A percentile compares a stretch with the other conserved stretches of the same genome.
These are phyloP conservation scores for Acyrthosiphon pisum DNA, from an alignment of 1,140 invertebrate genomes.

Conservation along the genomic window DNA sequence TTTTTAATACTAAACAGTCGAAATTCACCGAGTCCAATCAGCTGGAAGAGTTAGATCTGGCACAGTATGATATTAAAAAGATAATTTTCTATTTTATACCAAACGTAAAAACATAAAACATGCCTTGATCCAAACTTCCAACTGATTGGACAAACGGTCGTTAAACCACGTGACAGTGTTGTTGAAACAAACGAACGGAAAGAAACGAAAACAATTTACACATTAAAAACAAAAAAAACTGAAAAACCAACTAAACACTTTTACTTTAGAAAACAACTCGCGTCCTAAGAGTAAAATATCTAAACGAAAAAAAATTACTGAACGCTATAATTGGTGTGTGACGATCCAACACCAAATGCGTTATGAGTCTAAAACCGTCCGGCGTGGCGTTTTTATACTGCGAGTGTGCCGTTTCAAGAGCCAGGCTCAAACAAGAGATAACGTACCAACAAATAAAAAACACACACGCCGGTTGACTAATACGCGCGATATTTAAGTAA, in stretches of 20 bases:
- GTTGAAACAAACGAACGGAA: not conserved
- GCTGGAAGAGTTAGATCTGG: constrained; percentile 77
- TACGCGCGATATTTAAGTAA: constrained; percentile 25
- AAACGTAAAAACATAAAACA: constrained; percentile 48
- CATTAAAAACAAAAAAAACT: not conserved
- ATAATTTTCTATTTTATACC: constrained; percentile 33
- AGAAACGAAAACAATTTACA: not conserved
- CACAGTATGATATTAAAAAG: constrained; percentile 59
- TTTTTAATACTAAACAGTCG: not conserved
- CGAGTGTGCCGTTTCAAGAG: not conserved
- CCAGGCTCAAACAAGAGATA: constrained; percentile 42
- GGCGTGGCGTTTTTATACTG: not conserved
- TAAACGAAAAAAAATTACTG: not conserved
- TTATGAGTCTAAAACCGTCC: not conserved
- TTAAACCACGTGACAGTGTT: not conserved
- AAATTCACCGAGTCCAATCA: constrained; percentile 62
- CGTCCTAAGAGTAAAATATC: not conserved
- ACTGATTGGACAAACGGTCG: constrained; percentile 61
- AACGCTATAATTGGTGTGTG: not conserved
- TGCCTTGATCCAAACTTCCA: constrained; percentile 71
- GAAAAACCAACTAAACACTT: not conserved
- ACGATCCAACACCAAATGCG: not conserved
- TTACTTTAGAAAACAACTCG: not conserved
- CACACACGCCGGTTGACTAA: not conserved
- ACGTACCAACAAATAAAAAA: constrained; percentile 30